Evolutionary conservation across 2,888 invertebrate genomes (phyloP).

Genomic region (Penaeus monodon): DNA sequence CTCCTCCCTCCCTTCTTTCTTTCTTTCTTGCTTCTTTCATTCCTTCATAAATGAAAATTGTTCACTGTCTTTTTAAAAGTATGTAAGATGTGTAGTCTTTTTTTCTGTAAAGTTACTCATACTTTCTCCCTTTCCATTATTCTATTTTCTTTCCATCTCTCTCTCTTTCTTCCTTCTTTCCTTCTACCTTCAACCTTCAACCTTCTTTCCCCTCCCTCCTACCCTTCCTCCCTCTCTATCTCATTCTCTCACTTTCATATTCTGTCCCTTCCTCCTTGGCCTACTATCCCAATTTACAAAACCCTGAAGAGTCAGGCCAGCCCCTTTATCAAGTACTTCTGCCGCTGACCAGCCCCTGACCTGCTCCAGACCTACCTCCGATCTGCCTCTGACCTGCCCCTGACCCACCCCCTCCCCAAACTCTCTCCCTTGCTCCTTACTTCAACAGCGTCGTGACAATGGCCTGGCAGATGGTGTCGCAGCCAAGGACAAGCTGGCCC

Average conservation of each 20-base stretch:
- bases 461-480: constrained; percentile 54
- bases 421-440: constrained; percentile 16
- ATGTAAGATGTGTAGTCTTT: too few species aligned
- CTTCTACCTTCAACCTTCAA: too few species aligned
- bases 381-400: neutral
- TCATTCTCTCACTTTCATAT: neutral
- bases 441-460: constrained; percentile 49
- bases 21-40: neutral
- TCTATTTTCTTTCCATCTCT: neutral
- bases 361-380: too few species aligned
- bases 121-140: neutral
- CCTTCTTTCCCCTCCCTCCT: too few species aligned
- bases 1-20: neutral
- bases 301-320: neutral
- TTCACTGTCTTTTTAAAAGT: too few species aligned
- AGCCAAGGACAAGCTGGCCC: constrained; percentile 47
- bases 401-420: neutral
- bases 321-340: too few species aligned
- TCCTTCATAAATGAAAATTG: neutral
- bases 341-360: neutral
- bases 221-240: neutral
- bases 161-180: neutral
- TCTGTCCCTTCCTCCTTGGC: neutral
- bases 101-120: neutral
- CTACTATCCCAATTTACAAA: neutral